phyloP scores from a whole-genome alignment of 2,888 invertebrate genomes.

The Nomada fabriciana region DNA sequence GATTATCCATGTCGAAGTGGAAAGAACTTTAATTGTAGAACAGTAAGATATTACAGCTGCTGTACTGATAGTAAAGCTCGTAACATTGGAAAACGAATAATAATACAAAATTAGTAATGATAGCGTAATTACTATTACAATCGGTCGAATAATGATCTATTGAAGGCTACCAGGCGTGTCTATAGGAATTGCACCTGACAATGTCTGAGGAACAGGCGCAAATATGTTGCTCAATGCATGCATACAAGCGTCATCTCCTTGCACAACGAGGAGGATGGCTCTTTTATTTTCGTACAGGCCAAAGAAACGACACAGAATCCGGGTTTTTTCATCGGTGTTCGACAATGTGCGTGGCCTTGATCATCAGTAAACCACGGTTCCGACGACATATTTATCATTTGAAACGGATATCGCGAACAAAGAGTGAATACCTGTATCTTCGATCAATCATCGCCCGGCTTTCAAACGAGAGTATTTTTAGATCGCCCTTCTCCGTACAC shows the following conservation, averaged over 20 bases:
- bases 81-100: neutral
- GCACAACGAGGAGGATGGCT: constrained; percentile 48
- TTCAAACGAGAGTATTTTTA: constrained; percentile 24
- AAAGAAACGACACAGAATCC: constrained; percentile 26
- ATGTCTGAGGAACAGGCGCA: constrained; percentile 39
- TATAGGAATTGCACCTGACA: constrained; percentile 16
- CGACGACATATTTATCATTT: constrained; percentile 31
- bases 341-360: constrained; percentile 61
- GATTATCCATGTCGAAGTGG: no score
- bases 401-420: constrained; percentile 27
- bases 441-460: constrained; percentile 19
- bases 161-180: neutral
- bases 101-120: neutral
- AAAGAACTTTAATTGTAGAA: no score
- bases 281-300: constrained; percentile 54
- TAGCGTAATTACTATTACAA: neutral
- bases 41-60: no score
- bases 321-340: constrained; percentile 30
- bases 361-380: constrained; percentile 30
- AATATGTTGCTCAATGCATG: constrained; percentile 44
- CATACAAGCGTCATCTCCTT: constrained; percentile 24
- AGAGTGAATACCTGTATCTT: constrained; percentile 9
- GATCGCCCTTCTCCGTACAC: neutral
- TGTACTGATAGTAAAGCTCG: no score
- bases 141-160: neutral